These are phyloP conservation scores for Ophonus ardosiacus DNA, from an alignment of 2,888 invertebrate genomes.

Conservation along the genomic window DNA sequence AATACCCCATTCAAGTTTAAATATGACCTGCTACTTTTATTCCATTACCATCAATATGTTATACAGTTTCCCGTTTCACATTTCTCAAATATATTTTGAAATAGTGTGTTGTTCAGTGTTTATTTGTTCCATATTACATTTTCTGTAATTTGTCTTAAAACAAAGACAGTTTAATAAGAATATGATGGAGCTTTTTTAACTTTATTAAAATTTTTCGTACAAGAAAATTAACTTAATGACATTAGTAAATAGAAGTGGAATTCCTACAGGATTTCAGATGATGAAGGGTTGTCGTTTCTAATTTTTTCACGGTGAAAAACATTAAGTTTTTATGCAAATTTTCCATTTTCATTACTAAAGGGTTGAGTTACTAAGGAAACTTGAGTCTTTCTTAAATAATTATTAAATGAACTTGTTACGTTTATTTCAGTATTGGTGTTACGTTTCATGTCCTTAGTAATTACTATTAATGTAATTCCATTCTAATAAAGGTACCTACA, in stretches of 20 bases:
- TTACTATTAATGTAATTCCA: neutral
- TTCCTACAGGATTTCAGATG: neutral
- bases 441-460: conserved; percentile 17
- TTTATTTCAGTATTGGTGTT: conserved; percentile 13
- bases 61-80: no score
- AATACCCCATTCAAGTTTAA: no score
- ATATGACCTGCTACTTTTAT: no score
- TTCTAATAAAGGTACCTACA: neutral
- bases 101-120: no score
- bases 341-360: conserved; percentile 52
- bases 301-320: conserved; percentile 32
- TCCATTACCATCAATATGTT: no score
- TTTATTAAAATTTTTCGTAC: neutral
- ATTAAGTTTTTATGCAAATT: conserved; percentile 54
- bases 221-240: neutral
- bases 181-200: neutral
- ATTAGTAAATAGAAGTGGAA: neutral
- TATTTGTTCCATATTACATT: no score
- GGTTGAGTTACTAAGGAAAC: conserved; percentile 50
- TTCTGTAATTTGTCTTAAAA: no score
- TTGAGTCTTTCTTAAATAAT: conserved; percentile 49
- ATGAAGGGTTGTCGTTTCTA: conserved; percentile 40
- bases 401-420: conserved; percentile 22
- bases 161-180: neutral
- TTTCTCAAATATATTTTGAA: no score